These are phyloP conservation scores for Gymnorhina tibicen DNA, from an alignment of 2,113 vertebrate genomes.

Conservation along the genomic window DNA sequence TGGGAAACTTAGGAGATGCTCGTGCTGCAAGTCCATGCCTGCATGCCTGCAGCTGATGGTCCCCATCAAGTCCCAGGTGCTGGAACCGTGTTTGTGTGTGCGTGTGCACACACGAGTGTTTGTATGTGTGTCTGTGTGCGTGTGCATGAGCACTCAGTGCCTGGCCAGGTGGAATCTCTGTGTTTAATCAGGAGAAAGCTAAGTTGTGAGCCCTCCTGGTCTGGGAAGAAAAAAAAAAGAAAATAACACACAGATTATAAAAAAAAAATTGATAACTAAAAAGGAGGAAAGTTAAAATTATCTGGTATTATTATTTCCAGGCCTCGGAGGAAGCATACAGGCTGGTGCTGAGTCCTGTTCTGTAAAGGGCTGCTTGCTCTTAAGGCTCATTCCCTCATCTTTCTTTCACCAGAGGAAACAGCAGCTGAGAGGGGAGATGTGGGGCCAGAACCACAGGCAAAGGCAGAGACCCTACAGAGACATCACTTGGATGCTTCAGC, in stretches of 20 bases:
- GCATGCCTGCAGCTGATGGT: not conserved
- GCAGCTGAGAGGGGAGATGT: not conserved
- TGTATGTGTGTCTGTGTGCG: rapidly evolving
- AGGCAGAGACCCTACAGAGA: not conserved
- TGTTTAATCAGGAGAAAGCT: not conserved
- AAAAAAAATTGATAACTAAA: not conserved
- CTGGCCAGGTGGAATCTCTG: not conserved
- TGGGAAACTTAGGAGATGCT: not conserved
- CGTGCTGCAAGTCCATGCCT: not conserved
- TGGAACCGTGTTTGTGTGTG: not conserved
- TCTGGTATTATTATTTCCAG: not conserved
- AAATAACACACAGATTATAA: not conserved
- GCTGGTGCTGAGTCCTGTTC: not conserved
- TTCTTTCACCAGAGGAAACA: not conserved
- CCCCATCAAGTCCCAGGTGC: not conserved
- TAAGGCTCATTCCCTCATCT: not conserved
- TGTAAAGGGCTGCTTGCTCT: not conserved
- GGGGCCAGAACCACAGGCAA: rapidly evolving
- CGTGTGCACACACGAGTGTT: rapidly evolving
- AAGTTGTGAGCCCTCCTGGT: not conserved
- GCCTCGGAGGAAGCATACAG: not conserved
- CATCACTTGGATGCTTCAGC: too few species aligned
- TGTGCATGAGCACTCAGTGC: rapidly evolving
- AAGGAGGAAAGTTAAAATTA: not conserved
- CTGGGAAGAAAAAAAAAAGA: not conserved